phyloP scores from a whole-genome alignment of 2,888 invertebrate species.

The Hirtodrosophila histrioides region DNA sequence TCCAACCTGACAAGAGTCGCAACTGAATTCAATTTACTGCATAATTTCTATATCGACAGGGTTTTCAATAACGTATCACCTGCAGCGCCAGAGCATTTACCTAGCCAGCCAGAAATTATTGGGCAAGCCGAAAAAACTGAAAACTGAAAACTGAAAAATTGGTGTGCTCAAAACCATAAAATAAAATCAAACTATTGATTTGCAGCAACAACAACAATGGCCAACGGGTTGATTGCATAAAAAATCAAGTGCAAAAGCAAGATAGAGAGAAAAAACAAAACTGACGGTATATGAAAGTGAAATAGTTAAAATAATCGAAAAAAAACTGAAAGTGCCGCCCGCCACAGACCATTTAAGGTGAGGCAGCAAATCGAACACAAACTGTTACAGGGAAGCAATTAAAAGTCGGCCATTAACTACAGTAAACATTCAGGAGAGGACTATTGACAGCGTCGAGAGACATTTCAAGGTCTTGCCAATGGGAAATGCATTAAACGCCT shows the following conservation, averaged over 20 bases:
- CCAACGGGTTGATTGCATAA: slow-evolving; percentile 54
- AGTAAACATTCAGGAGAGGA: slow-evolving; percentile 39
- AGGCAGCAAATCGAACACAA: slow-evolving; percentile 36
- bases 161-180: slow-evolving; percentile 24
- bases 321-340: slow-evolving; percentile 54
- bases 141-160: slow-evolving; percentile 25
- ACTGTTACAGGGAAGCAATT: slow-evolving; percentile 61
- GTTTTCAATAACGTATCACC: slow-evolving; percentile 28
- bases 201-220: slow-evolving; percentile 28
- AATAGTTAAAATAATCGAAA: slow-evolving; percentile 37
- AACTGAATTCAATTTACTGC: slow-evolving; percentile 27
- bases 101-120: slow-evolving; percentile 20
- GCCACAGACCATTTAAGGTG: slow-evolving; percentile 43
- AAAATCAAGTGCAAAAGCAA: slow-evolving; percentile 43
- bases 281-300: slow-evolving; percentile 41
- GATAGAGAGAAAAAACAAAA: slow-evolving; percentile 21
- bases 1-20: slow-evolving; percentile 9
- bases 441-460: slow-evolving; percentile 16
- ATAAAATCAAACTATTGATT: slow-evolving; percentile 40
- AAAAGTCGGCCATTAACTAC: slow-evolving; percentile 61
- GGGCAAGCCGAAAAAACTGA: not conserved
- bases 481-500: slow-evolving; percentile 53
- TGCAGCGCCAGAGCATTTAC: slow-evolving; percentile 26
- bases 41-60: slow-evolving; percentile 22
- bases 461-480: slow-evolving; percentile 68